A percentile compares a stretch with the other conserved stretches of the same genome.
Evolutionary conservation across 1,140 invertebrate species (phyloP).

Genomic region (Formica selysi): DNA sequence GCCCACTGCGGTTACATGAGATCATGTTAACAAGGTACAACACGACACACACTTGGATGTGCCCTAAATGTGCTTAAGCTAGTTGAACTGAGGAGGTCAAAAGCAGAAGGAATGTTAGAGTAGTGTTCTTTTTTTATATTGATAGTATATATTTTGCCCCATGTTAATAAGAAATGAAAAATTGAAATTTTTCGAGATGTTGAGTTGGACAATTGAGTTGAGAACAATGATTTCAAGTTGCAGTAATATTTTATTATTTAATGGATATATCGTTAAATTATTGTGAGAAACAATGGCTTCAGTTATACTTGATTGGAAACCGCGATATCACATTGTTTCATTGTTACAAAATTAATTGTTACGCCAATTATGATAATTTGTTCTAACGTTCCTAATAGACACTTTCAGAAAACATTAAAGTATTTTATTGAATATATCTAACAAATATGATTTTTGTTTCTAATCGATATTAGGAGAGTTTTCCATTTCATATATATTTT

Average conservation of each 20-base stretch:
- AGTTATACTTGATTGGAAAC: background rate
- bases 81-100: conserved; percentile 46
- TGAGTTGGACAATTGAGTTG: background rate
- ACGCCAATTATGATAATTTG: background rate
- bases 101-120: conserved; percentile 12
- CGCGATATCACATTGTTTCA: background rate
- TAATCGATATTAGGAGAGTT: background rate
- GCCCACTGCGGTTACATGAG: conserved; percentile 27
- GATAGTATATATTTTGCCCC: background rate
- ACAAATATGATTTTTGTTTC: conserved; percentile 12
- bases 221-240: background rate
- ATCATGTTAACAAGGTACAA: conserved; percentile 22
- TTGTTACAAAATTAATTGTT: conserved; percentile 5
- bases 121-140: background rate
- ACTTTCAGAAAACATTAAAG: background rate
- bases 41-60: conserved; percentile 54
- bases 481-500: background rate
- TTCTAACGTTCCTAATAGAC: background rate
- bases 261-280: background rate
- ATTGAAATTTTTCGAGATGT: background rate
- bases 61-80: conserved; percentile 58
- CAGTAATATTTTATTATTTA: conserved; percentile 2
- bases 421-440: background rate
- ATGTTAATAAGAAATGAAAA: background rate
- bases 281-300: background rate